A percentile compares a stretch with the other conserved stretches of the same genome.
Evolutionary conservation across 2,888 invertebrate genomes (phyloP).

Genomic region (Cerceris rybyensis): DNA sequence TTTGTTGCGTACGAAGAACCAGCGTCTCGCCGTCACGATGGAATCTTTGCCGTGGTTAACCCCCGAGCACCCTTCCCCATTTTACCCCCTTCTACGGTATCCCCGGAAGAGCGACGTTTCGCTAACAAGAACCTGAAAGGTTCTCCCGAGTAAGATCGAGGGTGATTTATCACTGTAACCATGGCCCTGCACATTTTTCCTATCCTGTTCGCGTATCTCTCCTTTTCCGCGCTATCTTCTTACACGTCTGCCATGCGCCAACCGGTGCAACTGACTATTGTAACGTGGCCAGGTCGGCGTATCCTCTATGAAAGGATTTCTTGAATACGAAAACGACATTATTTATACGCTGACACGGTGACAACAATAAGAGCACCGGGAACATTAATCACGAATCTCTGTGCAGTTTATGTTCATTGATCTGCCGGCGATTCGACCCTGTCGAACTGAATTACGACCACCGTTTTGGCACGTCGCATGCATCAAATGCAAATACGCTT

Average conservation of each 20-base stretch:
- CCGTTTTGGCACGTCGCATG: slow-evolving; percentile 29
- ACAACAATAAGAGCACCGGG: slow-evolving; percentile 42
- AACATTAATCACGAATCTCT: slow-evolving; percentile 44
- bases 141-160: slow-evolving; percentile 77
- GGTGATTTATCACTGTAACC: slow-evolving; percentile 79
- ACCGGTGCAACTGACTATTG: slow-evolving; percentile 51
- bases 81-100: slow-evolving; percentile 10
- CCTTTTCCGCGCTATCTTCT: slow-evolving; percentile 59
- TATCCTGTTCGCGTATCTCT: slow-evolving; percentile 61
- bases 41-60: slow-evolving; percentile 53
- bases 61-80: slow-evolving; percentile 15
- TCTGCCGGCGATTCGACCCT: slow-evolving; percentile 29
- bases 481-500: slow-evolving; percentile 60
- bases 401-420: slow-evolving; percentile 46
- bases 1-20: slow-evolving; percentile 76
- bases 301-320: slow-evolving; percentile 16
- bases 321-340: slow-evolving; percentile 44
- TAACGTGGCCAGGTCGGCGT: slow-evolving; percentile 12
- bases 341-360: slow-evolving; percentile 40
- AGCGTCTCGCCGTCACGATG: slow-evolving; percentile 69
- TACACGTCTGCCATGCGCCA: slow-evolving; percentile 31
- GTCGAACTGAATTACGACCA: slow-evolving; percentile 51
- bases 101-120: slow-evolving; percentile 74
- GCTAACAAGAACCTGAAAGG: slow-evolving; percentile 79
- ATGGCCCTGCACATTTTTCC: slow-evolving; percentile 68